These are phyloP conservation scores for Proisotoma minuta DNA, from an alignment of 2,888 invertebrate species.

Conservation along the genomic window DNA sequence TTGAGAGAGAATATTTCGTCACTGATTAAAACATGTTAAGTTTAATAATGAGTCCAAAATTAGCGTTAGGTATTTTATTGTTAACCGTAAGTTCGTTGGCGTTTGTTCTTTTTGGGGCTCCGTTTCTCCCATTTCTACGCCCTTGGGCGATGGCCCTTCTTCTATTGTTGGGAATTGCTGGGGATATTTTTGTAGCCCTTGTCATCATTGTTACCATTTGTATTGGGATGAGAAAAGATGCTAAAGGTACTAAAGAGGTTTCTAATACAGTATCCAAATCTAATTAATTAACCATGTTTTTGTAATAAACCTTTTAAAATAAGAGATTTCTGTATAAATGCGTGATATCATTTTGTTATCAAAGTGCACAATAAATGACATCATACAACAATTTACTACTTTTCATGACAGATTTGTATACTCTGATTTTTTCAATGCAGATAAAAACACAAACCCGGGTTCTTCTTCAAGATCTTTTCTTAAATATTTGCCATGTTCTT, in stretches of 20 bases:
- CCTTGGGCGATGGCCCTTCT: conserved; percentile 29
- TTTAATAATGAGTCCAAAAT: conserved; percentile 21
- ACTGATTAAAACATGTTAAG: conserved; percentile 13
- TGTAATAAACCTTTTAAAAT: too few relatives aligned
- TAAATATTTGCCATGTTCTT: too few relatives aligned
- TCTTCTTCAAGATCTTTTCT: too few relatives aligned
- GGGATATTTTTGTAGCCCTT: conserved; percentile 37
- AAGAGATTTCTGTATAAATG: too few relatives aligned
- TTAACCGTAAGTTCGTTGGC: conserved; percentile 22
- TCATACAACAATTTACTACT: too few relatives aligned
- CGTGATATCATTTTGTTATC: too few relatives aligned
- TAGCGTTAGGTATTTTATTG: conserved; percentile 31
- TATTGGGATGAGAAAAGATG: conserved; percentile 12
- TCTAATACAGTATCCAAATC: too few relatives aligned
- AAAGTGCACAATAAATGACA: too few relatives aligned
- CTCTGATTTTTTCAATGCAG: too few relatives aligned
- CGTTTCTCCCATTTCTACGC: conserved; percentile 40
- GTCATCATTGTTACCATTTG: conserved; percentile 26
- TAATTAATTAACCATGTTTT: too few relatives aligned
- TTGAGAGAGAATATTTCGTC: conserved; percentile 62
- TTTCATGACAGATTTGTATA: too few relatives aligned
- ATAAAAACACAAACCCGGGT: too few relatives aligned
- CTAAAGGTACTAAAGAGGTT: background rate
- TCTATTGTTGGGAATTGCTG: conserved; percentile 24
- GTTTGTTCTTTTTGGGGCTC: conserved; percentile 41